Base-by-base conservation (phyloP, 2,113 vertebrate genomes). In the Galbula dea region DNA sequence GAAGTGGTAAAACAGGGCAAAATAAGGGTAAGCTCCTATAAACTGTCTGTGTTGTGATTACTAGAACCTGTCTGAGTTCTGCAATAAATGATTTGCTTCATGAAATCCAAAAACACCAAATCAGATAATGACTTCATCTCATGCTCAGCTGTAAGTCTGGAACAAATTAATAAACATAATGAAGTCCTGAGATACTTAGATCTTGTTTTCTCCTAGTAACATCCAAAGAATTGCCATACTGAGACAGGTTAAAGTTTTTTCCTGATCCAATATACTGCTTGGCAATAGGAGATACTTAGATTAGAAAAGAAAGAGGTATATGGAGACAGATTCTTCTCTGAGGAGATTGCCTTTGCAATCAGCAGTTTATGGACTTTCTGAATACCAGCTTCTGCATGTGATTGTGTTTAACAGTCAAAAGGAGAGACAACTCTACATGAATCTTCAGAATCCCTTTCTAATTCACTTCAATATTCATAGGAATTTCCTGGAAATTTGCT, bases 361-460 rank as follows among this genome's bases (percentile, higher is more conserved):
- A 68, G 30, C 32, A 45, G 7, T 34, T 80, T 36, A 30, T 41
- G 51, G 51, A 57, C 16, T 49, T 76, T 76, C n/a, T 88, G 76
- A 59, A 65, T 45, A 39, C 15, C 0, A 1, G 12, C 34, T 93
- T 72, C 16, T 37, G 11, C 10, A 57, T 24, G 16, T 1, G 1
- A 18, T 52, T 57, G 23, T 49, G 21, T 59, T 80, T 65, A 72
- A 17, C n/a, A 58, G 11, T 21, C 32, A 55, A 71, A 84, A 68
- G 19, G 15, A 69, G 27, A 22, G 24, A 75, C 29, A 41, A 26
- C 83, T 79, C 49, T 32, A 36, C 15, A 57, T 5, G 12, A 79
- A 61, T 46, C 74, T 82, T 20, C 21, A 67, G n/a, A 88, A 73
- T 68, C 30, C 7, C 19, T 65, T 82, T 52, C 30, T 79, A 83